phyloP scores from a whole-genome alignment of 2,113 vertebrate species.

The Eidolon helvum region DNA sequence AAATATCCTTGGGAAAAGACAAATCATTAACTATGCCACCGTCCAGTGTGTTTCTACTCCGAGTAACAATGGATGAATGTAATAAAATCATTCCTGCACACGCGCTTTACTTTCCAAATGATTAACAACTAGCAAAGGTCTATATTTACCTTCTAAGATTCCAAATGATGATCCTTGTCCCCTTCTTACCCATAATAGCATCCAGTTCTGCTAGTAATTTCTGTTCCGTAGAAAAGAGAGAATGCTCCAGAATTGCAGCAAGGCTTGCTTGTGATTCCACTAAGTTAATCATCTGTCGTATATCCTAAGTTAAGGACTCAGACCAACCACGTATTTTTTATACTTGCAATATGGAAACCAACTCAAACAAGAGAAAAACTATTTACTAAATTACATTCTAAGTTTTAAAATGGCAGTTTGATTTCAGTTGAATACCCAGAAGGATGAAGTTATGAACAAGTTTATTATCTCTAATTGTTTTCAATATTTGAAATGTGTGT shows the following conservation, averaged over 20 bases:
- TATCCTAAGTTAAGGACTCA: constrained; percentile 83
- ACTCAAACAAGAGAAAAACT: constrained; percentile 21
- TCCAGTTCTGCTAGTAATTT: constrained; percentile 89
- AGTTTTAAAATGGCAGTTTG: constrained; percentile 6
- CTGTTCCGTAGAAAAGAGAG: constrained; percentile 86
- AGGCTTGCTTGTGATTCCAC: constrained; percentile 86
- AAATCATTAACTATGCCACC: neutral
- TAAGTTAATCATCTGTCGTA: constrained; percentile 84
- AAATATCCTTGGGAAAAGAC: neutral
- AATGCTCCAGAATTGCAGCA: constrained; percentile 89
- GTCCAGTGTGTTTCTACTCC: neutral
- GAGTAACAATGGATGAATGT: neutral
- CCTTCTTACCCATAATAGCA: constrained; percentile 86
- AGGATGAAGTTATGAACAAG: neutral
- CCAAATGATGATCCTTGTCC: constrained; percentile 98
- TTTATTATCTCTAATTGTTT: neutral
- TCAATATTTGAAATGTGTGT: neutral
- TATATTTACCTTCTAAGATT: constrained; percentile 90
- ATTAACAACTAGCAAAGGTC: neutral
- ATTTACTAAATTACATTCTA: constrained; percentile 15
- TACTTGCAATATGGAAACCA: neutral
- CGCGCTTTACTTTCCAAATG: neutral
- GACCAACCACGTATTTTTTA: constrained; percentile 22
- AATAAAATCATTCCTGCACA: neutral
- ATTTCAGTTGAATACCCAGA: neutral